A percentile compares a stretch with the other conserved stretches of the same genome.
Conservation (phyloP, 2,888 invertebrate genomes). For the Drosophila paramelanica region DNA sequence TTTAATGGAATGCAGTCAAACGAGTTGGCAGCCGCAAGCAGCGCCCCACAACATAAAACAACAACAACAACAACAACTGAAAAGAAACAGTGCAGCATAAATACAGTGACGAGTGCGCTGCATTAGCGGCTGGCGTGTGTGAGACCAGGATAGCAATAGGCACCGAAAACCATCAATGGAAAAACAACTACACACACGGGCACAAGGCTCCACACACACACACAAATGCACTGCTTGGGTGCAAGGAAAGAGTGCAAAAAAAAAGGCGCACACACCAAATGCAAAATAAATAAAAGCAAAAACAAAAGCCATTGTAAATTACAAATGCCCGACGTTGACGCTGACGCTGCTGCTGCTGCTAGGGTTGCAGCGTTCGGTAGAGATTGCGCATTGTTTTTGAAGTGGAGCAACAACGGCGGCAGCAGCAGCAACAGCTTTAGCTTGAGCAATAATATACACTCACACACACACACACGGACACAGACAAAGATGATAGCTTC, state of each 20-base stretch:
- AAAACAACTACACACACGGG: slow-evolving; percentile 66
- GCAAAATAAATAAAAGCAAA: slow-evolving; percentile 49
- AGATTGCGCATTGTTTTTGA: slow-evolving; percentile 73
- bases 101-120: slow-evolving; percentile 41
- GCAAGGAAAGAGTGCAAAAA: slow-evolving; percentile 55
- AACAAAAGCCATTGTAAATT: slow-evolving; percentile 77
- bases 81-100: slow-evolving; percentile 71
- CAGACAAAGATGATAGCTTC: slow-evolving; percentile 65
- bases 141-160: slow-evolving; percentile 56
- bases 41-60: slow-evolving; percentile 53
- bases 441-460: neutral
- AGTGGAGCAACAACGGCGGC: slow-evolving; percentile 58
- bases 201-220: slow-evolving; percentile 13
- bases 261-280: slow-evolving; percentile 46
- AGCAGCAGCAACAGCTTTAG: slow-evolving; percentile 1
- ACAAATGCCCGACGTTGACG: slow-evolving; percentile 50
- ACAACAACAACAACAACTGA: slow-evolving; percentile 21
- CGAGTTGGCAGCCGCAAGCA: slow-evolving; percentile 71
- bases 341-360: slow-evolving; percentile 11
- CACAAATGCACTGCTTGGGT: slow-evolving; percentile 44
- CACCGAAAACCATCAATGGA: slow-evolving; percentile 81
- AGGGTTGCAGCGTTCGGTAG: slow-evolving; percentile 40
- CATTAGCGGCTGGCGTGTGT: slow-evolving; percentile 22
- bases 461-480: neutral
- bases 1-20: slow-evolving; percentile 85